A percentile compares a stretch with the other conserved stretches of the same genome.
phyloP scores from a whole-genome alignment of 2,888 invertebrate species.

The Lasiommata megera region DNA sequence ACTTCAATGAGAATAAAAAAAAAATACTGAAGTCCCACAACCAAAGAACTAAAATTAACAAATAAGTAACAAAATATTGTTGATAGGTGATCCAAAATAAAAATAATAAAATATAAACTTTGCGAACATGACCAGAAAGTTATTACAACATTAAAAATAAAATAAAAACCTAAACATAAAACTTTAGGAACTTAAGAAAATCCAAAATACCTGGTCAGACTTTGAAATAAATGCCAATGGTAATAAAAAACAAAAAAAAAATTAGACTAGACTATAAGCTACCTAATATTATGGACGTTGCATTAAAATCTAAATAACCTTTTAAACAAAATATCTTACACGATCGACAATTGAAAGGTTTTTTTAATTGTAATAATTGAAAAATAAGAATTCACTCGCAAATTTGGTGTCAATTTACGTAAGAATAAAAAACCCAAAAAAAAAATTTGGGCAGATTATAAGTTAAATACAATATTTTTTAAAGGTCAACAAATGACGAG shows the following conservation, averaged over 20 bases:
- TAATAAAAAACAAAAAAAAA: constrained; percentile 32
- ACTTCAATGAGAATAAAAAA: neutral
- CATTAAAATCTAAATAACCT: neutral
- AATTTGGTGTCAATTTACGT: too few relatives aligned
- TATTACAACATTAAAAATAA: constrained; percentile 3
- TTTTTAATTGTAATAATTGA: too few relatives aligned
- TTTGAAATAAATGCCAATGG: constrained; percentile 29
- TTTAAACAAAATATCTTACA: neutral
- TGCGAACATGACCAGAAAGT: constrained; percentile 15
- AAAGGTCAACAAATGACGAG: too few relatives aligned
- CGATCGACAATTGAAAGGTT: neutral
- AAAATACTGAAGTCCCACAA: constrained; percentile 18
- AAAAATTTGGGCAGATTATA: too few relatives aligned
- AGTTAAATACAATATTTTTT: too few relatives aligned
- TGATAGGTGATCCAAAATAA: neutral
- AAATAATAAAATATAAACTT: neutral
- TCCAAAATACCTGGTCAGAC: constrained; percentile 22
- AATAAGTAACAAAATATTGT: neutral
- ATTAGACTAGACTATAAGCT: constrained; percentile 53
- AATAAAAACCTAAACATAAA: constrained; percentile 8
- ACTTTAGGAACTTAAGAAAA: constrained; percentile 15
- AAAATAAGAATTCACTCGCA: too few relatives aligned
- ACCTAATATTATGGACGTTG: constrained; percentile 33
- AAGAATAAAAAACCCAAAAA: too few relatives aligned
- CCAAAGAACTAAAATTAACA: constrained; percentile 9